These are phyloP conservation scores for Drosophila aldrichi DNA, from an alignment of 2,888 invertebrate genomes.

Conservation along the genomic window DNA sequence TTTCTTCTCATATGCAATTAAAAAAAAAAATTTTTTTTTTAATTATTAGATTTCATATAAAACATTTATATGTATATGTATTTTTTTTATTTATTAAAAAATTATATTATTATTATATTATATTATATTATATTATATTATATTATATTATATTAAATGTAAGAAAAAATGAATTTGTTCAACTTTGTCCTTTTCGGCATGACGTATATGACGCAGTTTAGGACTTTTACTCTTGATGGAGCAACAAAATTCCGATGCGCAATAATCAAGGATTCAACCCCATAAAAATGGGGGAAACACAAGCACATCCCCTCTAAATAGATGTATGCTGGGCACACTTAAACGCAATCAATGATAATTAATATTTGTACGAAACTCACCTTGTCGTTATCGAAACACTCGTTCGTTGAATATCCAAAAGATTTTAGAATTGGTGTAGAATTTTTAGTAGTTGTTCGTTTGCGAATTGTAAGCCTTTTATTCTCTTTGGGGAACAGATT, in stretches of 20 bases:
- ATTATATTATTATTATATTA: too few species aligned
- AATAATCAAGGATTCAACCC: constrained; percentile 34
- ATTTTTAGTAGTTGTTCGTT: constrained; percentile 30
- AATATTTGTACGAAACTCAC: constrained; percentile 28
- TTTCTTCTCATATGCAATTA: too few species aligned
- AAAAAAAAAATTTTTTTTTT: too few species aligned
- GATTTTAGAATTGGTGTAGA: not conserved
- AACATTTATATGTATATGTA: too few species aligned
- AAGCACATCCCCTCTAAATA: constrained; percentile 7
- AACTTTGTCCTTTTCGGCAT: not conserved
- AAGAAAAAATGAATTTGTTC: too few species aligned
- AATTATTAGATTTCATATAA: too few species aligned
- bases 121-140: too few species aligned
- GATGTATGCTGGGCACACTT: not conserved
- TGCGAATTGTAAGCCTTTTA: constrained; percentile 19
- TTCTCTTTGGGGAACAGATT: constrained; percentile 24
- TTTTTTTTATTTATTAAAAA: too few species aligned
- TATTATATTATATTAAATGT: too few species aligned
- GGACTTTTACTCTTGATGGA: not conserved
- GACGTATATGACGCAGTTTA: constrained; percentile 23
- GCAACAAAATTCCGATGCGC: constrained; percentile 36
- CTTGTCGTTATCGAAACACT: constrained; percentile 38
- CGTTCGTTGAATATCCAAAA: constrained; percentile 51
- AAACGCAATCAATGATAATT: not conserved
- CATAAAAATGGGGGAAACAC: not conserved